Percentiles rank a stretch among this genome's conserved stretches.
These are phyloP conservation scores for Tenthredo amoena DNA, from an alignment of 2,888 invertebrate genomes.

Conservation along the genomic window DNA sequence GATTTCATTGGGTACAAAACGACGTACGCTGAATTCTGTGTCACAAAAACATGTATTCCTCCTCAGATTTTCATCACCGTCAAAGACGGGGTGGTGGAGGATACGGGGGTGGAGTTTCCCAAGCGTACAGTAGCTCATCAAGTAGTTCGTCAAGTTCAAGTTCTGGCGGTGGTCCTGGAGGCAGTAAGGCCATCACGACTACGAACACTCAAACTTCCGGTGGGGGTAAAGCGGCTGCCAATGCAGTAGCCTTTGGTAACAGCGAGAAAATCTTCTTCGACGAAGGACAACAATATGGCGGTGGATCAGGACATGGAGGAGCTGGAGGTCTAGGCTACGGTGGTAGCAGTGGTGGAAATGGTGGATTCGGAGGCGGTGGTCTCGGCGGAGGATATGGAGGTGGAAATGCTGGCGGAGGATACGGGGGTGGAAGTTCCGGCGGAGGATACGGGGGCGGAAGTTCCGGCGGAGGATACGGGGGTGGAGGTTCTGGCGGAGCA, in stretches of 20 bases:
- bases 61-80: neutral
- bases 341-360: slow-evolving; percentile 27
- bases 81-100: slow-evolving; percentile 46
- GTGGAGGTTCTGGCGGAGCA: slow-evolving; percentile 49
- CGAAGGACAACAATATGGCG: slow-evolving; percentile 43
- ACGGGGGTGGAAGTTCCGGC: slow-evolving; percentile 37
- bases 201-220: neutral
- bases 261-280: neutral
- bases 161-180: slow-evolving; percentile 15
- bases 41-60: neutral
- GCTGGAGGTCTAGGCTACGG: slow-evolving; percentile 4
- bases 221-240: neutral
- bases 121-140: slow-evolving; percentile 52
- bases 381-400: slow-evolving; percentile 27
- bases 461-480: slow-evolving; percentile 43
- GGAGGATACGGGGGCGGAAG: slow-evolving; percentile 47
- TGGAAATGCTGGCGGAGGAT: slow-evolving; percentile 47
- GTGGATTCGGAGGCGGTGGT: slow-evolving; percentile 1
- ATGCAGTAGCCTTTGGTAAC: neutral
- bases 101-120: slow-evolving; percentile 60
- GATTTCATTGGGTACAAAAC: neutral
- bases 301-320: neutral
- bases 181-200: neutral
- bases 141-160: slow-evolving; percentile 56
- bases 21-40: neutral